Conservation (phyloP, 2,113 vertebrate species). For the Cavia porcellus region DNA sequence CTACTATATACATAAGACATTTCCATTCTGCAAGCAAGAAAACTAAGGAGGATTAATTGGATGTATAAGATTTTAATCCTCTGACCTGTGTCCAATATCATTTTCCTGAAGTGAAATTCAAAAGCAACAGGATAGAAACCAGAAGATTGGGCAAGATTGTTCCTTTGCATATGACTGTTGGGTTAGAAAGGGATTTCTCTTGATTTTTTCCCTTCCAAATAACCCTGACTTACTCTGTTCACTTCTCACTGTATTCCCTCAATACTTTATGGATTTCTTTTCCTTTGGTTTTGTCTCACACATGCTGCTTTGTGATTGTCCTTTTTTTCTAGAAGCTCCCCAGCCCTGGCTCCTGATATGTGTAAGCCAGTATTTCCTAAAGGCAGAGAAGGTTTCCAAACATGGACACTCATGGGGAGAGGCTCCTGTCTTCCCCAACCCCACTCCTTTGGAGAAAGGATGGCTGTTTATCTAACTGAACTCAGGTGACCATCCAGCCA, state of each 20-base stretch:
- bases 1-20: neutral
- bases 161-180: neutral
- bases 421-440: neutral
- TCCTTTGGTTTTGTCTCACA: neutral
- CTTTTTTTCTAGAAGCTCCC: neutral
- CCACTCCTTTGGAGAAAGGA: neutral
- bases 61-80: slow-evolving; percentile 10
- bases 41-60: neutral
- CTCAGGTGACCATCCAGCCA: neutral
- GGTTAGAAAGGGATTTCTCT: neutral
- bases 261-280: neutral
- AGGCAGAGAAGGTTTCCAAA: neutral
- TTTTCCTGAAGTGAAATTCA: slow-evolving; percentile 25
- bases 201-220: slow-evolving; percentile 27
- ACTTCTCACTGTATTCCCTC: neutral
- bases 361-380: neutral
- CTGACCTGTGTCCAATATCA: neutral
- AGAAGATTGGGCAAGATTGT: neutral
- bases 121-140: neutral
- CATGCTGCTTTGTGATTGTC: neutral
- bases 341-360: neutral
- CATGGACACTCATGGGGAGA: neutral
- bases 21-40: neutral
- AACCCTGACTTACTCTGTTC: neutral
- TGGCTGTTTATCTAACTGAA: neutral